These are phyloP conservation scores for Tromatobia lineatoria DNA, from an alignment of 2,888 invertebrate species.

Conservation along the genomic window DNA sequence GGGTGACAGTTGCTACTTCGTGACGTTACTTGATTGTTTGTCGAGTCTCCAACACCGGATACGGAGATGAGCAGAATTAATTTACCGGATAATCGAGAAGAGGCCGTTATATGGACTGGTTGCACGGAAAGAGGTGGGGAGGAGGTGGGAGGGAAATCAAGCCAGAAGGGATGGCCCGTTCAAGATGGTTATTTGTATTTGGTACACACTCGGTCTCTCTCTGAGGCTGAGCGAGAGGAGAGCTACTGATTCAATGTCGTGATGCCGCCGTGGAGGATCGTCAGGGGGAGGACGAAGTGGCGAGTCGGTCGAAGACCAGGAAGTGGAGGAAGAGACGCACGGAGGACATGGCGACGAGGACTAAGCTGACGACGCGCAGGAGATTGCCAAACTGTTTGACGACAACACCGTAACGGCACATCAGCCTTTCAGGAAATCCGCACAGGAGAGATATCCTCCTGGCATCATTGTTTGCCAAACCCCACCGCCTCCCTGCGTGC, in stretches of 20 bases:
- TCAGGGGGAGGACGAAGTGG: slow-evolving; percentile 17
- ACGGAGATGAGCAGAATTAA: slow-evolving; percentile 79
- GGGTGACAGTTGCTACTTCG: slow-evolving; percentile 9
- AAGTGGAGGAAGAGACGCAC: slow-evolving; percentile 19
- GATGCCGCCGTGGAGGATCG: slow-evolving; percentile 8
- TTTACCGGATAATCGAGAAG: slow-evolving; percentile 81
- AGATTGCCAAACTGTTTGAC: slow-evolving; percentile 67
- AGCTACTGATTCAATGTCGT: slow-evolving; percentile 30
- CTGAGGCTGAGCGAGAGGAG: slow-evolving; percentile 52
- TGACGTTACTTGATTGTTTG: slow-evolving; percentile 17
- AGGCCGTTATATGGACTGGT: slow-evolving; percentile 56
- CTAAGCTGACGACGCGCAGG: slow-evolving; percentile 33
- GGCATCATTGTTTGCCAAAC: slow-evolving; percentile 14
- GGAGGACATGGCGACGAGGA: background rate
- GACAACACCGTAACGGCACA: slow-evolving; percentile 26
- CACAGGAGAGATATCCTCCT: slow-evolving; percentile 25
- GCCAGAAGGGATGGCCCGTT: slow-evolving; percentile 37
- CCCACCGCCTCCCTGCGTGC: background rate
- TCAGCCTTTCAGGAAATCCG: slow-evolving; percentile 43
- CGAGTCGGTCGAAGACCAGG: slow-evolving; percentile 29
- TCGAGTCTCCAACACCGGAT: slow-evolving; percentile 33
- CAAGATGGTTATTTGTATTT: slow-evolving; percentile 80
- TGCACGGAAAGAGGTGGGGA: slow-evolving; percentile 5
- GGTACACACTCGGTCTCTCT: slow-evolving; percentile 74
- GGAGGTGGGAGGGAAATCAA: slow-evolving; percentile 1